Evolutionary conservation across 2,888 invertebrate species (phyloP).

Genomic region (Rhyacophila evoluta): DNA sequence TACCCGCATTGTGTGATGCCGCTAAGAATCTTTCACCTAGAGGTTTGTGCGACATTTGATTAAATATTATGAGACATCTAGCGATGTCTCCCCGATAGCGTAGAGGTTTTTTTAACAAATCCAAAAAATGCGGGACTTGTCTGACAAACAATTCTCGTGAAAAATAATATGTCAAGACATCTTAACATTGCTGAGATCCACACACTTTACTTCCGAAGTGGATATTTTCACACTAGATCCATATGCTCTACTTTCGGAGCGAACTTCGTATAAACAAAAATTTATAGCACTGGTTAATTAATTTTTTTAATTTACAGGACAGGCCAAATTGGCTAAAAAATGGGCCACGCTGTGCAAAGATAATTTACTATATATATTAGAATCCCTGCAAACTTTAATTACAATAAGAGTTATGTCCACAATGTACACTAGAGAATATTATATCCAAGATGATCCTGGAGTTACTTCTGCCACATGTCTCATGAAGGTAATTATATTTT

Average conservation of each 20-base stretch:
- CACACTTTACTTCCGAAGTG: too few species aligned
- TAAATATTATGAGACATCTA: too few species aligned
- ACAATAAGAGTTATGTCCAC: constrained; percentile 86
- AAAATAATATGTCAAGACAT: too few species aligned
- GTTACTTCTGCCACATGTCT: constrained; percentile 89
- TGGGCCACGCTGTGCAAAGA: constrained; percentile 81
- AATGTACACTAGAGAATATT: constrained; percentile 77
- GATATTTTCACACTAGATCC: too few species aligned
- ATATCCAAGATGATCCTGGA: constrained; percentile 86
- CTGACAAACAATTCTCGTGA: too few species aligned
- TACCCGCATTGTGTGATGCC: constrained; percentile 84
- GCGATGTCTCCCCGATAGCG: too few species aligned
- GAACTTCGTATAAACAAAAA: not conserved
- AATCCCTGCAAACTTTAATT: constrained; percentile 88
- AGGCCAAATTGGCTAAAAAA: constrained; percentile 82
- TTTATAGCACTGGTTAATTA: not conserved
- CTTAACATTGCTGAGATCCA: too few species aligned
- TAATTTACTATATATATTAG: constrained; percentile 76
- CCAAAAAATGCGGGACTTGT: too few species aligned
- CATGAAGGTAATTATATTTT: constrained; percentile 75
- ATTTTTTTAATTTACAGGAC: constrained; percentile 58
- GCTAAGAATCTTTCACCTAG: constrained; percentile 78
- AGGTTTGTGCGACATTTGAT: constrained; percentile 59
- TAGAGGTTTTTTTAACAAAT: too few species aligned
- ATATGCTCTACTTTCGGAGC: too few species aligned